phyloP scores from a whole-genome alignment of 1,140 invertebrate genomes.

The Zaprionus capensis region DNA sequence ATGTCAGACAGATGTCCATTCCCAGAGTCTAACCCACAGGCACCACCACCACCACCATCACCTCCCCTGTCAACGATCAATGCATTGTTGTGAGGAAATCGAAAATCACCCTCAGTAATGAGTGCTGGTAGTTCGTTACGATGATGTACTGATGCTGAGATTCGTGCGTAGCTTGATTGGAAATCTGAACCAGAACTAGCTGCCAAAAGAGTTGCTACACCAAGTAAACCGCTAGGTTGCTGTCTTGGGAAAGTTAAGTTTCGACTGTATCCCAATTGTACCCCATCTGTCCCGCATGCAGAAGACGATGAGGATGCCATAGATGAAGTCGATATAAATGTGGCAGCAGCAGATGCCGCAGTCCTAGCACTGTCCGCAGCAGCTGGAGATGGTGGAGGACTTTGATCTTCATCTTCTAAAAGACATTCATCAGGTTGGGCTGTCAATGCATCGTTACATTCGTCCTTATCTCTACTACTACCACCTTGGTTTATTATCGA shows the following conservation, averaged over 20 bases:
- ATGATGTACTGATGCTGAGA: constrained; percentile 71
- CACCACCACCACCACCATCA: constrained; percentile 53
- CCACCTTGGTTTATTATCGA: constrained; percentile 53
- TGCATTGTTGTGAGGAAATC: constrained; percentile 72
- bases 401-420: constrained; percentile 70
- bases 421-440: constrained; percentile 51
- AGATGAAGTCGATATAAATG: constrained; percentile 65
- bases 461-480: constrained; percentile 32
- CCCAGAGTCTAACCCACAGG: constrained; percentile 66
- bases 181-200: constrained; percentile 47
- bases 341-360: constrained; percentile 38
- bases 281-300: constrained; percentile 50
- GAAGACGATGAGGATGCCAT: constrained; percentile 72
- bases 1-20: constrained; percentile 90
- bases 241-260: constrained; percentile 88
- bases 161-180: constrained; percentile 67
- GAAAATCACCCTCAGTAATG: constrained; percentile 87
- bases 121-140: constrained; percentile 87
- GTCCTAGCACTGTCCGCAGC: constrained; percentile 60
- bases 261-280: constrained; percentile 79
- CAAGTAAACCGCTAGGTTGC: constrained; percentile 70
- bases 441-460: constrained; percentile 34
- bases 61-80: constrained; percentile 59
- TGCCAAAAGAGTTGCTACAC: constrained; percentile 57
- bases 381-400: constrained; percentile 79